A percentile compares a stretch with the other conserved stretches of the same genome.
Conservation (phyloP, 2,113 vertebrate genomes). For the Campylomormyrus tamandua region DNA sequence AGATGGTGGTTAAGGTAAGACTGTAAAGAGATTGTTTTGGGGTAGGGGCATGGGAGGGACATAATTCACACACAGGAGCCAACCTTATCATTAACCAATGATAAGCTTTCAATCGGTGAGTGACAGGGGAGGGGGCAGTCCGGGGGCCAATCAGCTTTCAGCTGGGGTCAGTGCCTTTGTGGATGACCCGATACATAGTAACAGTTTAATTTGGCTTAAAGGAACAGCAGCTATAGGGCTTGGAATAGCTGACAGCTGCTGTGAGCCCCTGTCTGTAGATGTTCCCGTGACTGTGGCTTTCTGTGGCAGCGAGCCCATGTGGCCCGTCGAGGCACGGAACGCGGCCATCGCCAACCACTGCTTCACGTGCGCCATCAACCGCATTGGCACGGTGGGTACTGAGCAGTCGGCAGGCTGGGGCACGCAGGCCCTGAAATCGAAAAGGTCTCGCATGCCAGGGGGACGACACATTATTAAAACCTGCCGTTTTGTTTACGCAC, state of each 20-base stretch:
- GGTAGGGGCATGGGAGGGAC: background rate
- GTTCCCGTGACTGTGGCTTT: background rate
- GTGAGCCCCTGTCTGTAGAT: background rate
- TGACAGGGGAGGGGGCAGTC: background rate
- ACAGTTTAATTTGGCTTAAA: background rate
- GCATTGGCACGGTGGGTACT: conserved; percentile 76
- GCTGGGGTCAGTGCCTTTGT: background rate
- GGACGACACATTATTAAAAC: background rate
- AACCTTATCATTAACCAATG: background rate
- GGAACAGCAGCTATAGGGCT: background rate
- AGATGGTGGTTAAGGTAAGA: background rate
- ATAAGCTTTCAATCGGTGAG: background rate
- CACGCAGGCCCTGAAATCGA: background rate
- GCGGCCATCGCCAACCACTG: conserved; percentile 93
- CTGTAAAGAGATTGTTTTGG: background rate
- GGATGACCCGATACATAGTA: background rate
- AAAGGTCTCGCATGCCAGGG: background rate
- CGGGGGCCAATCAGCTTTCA: background rate
- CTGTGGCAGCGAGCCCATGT: conserved; percentile 78
- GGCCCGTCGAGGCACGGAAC: conserved; percentile 88
- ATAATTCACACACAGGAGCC: background rate
- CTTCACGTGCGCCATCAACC: conserved; percentile 91
- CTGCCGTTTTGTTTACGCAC: background rate
- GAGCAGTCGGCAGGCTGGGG: background rate
- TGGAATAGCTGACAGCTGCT: background rate